Evolutionary conservation across 1,140 invertebrate species (phyloP).

Genomic region (Drosophila triauraria): DNA sequence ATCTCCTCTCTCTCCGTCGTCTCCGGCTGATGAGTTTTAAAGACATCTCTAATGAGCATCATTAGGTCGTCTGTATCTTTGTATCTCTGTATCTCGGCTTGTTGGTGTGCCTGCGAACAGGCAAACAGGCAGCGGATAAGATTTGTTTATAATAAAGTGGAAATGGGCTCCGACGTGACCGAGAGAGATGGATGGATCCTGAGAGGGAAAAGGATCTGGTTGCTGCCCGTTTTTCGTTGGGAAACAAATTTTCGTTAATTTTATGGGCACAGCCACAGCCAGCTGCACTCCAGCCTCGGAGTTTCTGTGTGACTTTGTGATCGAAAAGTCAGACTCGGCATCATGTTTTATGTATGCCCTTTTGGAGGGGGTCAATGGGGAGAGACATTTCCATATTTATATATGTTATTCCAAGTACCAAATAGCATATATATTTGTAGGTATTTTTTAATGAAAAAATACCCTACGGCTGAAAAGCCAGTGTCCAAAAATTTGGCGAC

Average conservation of each 20-base stretch:
- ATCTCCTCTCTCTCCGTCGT: not conserved
- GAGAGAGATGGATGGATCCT: constrained; percentile 20
- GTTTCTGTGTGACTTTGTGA: constrained; percentile 50
- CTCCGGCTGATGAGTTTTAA: constrained; percentile 54
- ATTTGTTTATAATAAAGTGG: constrained; percentile 72
- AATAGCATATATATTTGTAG: too few species aligned
- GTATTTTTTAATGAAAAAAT: too few species aligned
- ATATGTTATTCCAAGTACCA: too few species aligned
- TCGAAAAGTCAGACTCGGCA: constrained; percentile 43
- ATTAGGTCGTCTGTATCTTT: constrained; percentile 63
- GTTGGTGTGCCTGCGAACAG: constrained; percentile 24
- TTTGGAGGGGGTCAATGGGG: too few species aligned
- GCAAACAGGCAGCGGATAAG: constrained; percentile 9
- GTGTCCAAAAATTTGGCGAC: too few species aligned
- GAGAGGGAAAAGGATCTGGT: constrained; percentile 48
- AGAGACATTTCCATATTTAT: too few species aligned
- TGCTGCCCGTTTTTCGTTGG: constrained; percentile 10
- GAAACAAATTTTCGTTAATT: constrained; percentile 56
- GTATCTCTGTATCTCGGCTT: constrained; percentile 21
- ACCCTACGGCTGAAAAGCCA: too few species aligned
- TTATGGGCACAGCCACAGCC: constrained; percentile 38
- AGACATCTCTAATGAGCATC: constrained; percentile 78
- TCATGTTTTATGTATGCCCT: not conserved
- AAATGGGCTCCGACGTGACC: constrained; percentile 50
- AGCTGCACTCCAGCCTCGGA: constrained; percentile 37